Conservation (phyloP, 1,140 invertebrate genomes). For the Glossosoma conforme region DNA sequence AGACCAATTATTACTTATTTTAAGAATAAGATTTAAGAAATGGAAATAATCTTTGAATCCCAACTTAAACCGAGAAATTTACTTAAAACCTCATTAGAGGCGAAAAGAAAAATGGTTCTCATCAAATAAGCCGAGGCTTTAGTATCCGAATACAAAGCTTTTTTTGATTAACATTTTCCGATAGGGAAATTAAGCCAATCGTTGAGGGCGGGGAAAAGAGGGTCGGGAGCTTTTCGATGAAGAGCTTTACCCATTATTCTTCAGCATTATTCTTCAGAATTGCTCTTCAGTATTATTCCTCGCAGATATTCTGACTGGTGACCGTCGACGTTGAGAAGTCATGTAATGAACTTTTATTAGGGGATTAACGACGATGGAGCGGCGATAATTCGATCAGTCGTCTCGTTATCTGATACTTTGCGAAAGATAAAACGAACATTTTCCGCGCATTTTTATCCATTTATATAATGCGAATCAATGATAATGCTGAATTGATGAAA, state of each 20-base stretch:
- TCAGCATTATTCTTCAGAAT: slow-evolving; percentile 14
- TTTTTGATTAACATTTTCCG: slow-evolving; percentile 22
- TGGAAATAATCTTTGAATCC: background rate
- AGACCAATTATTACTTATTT: slow-evolving; percentile 7
- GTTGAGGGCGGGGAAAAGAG: background rate
- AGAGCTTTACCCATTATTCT: slow-evolving; percentile 13
- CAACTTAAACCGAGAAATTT: slow-evolving; percentile 4
- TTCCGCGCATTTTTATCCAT: too few species aligned
- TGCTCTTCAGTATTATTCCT: slow-evolving; percentile 5
- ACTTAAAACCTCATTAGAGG: too few species aligned
- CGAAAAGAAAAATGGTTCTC: too few species aligned
- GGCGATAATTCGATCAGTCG: too few species aligned
- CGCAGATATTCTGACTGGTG: slow-evolving; percentile 6
- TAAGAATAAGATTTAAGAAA: slow-evolving; percentile 6
- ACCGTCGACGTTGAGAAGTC: slow-evolving; percentile 12
- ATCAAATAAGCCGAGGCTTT: too few species aligned
- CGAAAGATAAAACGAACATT: too few species aligned
- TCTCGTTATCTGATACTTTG: too few species aligned
- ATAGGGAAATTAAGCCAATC: slow-evolving; percentile 14
- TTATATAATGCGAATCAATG: too few species aligned
- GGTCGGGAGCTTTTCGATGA: slow-evolving; percentile 6
- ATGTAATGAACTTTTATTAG: too few species aligned
- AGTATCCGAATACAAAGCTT: background rate
- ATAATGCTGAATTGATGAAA: too few species aligned
- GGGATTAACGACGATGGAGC: too few species aligned